These are phyloP conservation scores for Napeogenes inachia DNA, from an alignment of 2,888 invertebrate genomes.

Conservation along the genomic window DNA sequence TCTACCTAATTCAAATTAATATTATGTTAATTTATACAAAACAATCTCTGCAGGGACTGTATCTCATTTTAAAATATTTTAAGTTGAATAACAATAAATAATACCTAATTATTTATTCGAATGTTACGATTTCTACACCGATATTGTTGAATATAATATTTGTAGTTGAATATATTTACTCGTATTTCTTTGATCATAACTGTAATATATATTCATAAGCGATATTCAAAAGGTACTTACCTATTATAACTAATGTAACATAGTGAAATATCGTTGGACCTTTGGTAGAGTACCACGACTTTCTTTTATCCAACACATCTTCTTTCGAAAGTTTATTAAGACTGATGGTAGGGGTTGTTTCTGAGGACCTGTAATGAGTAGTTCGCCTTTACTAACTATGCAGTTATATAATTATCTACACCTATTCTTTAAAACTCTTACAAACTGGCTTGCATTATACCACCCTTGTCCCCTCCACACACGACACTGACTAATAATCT, in stretches of 20 bases:
- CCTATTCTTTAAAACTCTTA: conserved; percentile 36
- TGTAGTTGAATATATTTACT: too few species aligned
- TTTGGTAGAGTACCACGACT: conserved; percentile 26
- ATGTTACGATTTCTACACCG: too few species aligned
- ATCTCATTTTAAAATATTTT: conserved; percentile 11
- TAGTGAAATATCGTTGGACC: conserved; percentile 34
- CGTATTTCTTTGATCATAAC: not conserved
- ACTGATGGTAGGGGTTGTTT: conserved; percentile 23
- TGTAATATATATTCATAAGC: not conserved
- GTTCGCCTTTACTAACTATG: conserved; percentile 2
- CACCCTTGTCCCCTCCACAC: conserved; percentile 35
- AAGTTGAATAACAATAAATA: not conserved
- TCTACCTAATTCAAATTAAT: not conserved
- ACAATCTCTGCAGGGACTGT: conserved; percentile 1
- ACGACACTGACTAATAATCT: conserved; percentile 46
- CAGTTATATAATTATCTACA: not conserved
- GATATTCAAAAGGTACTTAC: conserved; percentile 33
- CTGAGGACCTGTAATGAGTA: conserved; percentile 28
- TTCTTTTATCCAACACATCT: conserved; percentile 30
- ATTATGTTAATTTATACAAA: conserved; percentile 14
- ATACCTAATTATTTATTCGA: too few species aligned
- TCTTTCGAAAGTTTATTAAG: conserved; percentile 30
- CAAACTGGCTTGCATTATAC: conserved; percentile 40
- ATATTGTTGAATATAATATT: too few species aligned
- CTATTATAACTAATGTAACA: conserved; percentile 37